Evolutionary conservation across 2,797 vertebrate species (phyloP), one percentile per base, ranked within the genome.

Genomic region (Sebastes paucispinis): DNA sequence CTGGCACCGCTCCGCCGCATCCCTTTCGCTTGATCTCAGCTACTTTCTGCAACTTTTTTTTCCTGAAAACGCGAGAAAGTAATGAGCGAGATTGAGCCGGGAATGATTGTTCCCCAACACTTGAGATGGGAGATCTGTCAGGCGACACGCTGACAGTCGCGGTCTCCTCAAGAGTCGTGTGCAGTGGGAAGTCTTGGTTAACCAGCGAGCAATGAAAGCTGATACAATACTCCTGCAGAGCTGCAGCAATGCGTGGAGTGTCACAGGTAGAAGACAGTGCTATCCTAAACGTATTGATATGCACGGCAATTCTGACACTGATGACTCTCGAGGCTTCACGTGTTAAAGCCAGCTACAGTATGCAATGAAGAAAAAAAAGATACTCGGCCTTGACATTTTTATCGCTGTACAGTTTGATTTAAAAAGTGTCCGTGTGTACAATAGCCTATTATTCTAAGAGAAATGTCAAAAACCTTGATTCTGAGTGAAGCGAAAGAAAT

Each of bases 391-490:
- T 92, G 94, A 93, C 94, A 88, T 93, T 94, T 95, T 93, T 93
- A 94, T 94, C 91, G 79, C 87, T 58, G 75, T 82, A 82, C 69
- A 82, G 87, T 90, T 94, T 92, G 93, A 95, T 95, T 92, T 94
- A 92, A 94, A 94, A 94, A 92, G 88, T 87, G 84, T 82, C 88
- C 2, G 20, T 92, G 91, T 94, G 90, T 94, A 95, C 92, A 93
- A 86, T 83, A 80, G 84, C 86, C 92, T 87, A 93, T 94, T 92
- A 93, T 92, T 94, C 88, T 89, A 88, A 94, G 91, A 95, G 91
- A 94, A 95, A 94, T 93, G 93, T 93, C 94, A 94, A 92, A 95
- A 96, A 95, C 93, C 94, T 94, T 94, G 93, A 95, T 95, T 95
- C 91, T 91, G 88, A 92, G 91, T 87, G 89, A 90, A 89, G 88